Base-by-base conservation (phyloP, 2,888 invertebrate genomes). In the Volucella zonaria region DNA sequence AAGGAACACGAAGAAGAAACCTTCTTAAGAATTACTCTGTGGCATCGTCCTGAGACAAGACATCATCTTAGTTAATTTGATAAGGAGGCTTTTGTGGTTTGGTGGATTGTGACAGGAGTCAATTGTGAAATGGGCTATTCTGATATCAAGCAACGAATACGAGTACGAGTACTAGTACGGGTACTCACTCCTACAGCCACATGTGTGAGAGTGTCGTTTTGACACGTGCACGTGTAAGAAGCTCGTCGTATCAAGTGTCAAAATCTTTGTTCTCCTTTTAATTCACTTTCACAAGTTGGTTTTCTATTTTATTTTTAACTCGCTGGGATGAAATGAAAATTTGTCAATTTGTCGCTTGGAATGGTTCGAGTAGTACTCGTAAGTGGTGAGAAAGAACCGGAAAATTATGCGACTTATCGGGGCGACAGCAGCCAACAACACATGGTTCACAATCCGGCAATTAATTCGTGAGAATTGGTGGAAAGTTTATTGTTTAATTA, bases 171-270 rank as follows among this genome's bases (percentile, higher is more conserved):
- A 31, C 31, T 0, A 31, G 2, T 23, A 23, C 18, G 31, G 1
- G 6, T 31, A 31, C 6, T 31, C 31, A 31, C 31, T 31, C 6
- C 6, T 31, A 38, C 62, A 47, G 67, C n/a, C 83, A 73, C 85
- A 86, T 82, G 86, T 82, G 82, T 18, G 67, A 73, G 64, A 76
- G 68, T 86, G 83, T 80, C 80, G 59, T 51, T 47, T 68, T 61
- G 82, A 82, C 86, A 82, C 74, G 82, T 82, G 86, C 86, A 82
- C 86, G 86, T 82, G 82, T 76, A 58, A 18, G 52, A 40, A 61
- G 18, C n/a, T 90, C 88, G 88, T 89, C 89, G 89, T 90, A 91
- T 91, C 91, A 89, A 89, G 89, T 91, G 89, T 89, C 89, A 89
- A 88, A 89, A 87, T 88, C 79, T 85, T 88, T 86, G 79, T 68